Evolutionary conservation across 2,888 invertebrate species (phyloP), one percentile per base, ranked within the genome.

Genomic region (Cephonodes hylas): DNA sequence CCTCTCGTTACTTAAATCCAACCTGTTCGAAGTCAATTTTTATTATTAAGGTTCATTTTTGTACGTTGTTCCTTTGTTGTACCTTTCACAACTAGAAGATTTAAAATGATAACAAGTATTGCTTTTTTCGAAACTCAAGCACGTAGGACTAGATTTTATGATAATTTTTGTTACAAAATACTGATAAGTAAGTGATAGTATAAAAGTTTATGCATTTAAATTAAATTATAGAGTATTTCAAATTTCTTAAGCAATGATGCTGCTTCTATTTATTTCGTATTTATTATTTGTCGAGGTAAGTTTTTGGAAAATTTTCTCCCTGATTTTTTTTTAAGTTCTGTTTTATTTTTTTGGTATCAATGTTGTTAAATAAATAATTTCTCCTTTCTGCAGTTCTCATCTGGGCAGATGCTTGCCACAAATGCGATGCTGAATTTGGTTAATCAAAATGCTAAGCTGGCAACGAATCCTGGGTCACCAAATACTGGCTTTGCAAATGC

Each of bases 301-400:
- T 70, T 67, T 10, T 42, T 27, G 18, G n/a, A 18, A 15, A 10
- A 6, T 10, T 22, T 45, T 1, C 13, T 45, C 15, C 2, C 15
- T 44, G 1, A 13, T 15, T n/a, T n/a, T n/a, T n/a, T n/a, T n/a
- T n/a, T n/a, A n/a, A n/a, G n/a, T n/a, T n/a, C n/a, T n/a, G n/a
- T n/a, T n/a, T 8, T 4, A 7, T 45, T 10, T 45, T 18, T 44
- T 45, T 45, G 10, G 6, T 7, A 7, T 2, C 18, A 10, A 20
- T 20, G 8, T 20, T 15, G 10, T 8, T 10, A 44, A 44, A 44
- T 44, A 10, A 20, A 20, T 18, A n/a, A 3, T 15, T 45, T 8
- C 8, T n/a, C 25, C 7, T 42, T 62, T 66, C 71, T 70, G 3
- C 79, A 83, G 83, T 61, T 74, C 6, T 44, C 70, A 13, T 62